These are phyloP conservation scores for Teinopalpus imperialis DNA, from an alignment of 2,888 invertebrate species.

Conservation along the genomic window DNA sequence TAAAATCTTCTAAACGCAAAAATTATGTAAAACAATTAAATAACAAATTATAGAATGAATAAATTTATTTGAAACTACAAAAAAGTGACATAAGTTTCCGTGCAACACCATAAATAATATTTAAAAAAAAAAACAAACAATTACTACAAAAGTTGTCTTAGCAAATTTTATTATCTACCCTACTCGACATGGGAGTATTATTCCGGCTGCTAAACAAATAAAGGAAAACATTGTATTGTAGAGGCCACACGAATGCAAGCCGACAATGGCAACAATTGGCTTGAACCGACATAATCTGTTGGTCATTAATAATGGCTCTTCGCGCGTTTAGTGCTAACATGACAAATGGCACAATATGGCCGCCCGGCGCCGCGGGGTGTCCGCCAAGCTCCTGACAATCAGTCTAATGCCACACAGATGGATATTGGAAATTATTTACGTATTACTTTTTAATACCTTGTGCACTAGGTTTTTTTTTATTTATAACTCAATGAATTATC, in stretches of 20 bases:
- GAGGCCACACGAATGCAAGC: conserved; percentile 27
- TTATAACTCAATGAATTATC: background rate
- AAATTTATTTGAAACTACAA: too few relatives aligned
- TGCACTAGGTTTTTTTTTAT: too few relatives aligned
- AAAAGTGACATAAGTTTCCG: too few relatives aligned
- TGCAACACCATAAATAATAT: too few relatives aligned
- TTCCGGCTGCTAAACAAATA: conserved; percentile 38
- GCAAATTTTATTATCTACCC: conserved; percentile 17
- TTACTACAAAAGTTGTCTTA: conserved; percentile 10
- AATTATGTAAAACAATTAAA: too few relatives aligned
- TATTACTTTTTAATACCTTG: too few relatives aligned
- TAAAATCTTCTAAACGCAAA: too few relatives aligned
- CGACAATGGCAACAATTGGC: conserved; percentile 59
- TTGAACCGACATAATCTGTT: conserved; percentile 63
- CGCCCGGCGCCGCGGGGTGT: conserved; percentile 53
- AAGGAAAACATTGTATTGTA: conserved; percentile 34
- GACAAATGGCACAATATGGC: conserved; percentile 71
- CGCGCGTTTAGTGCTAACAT: conserved; percentile 78
- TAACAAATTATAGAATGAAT: too few relatives aligned
- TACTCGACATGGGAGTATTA: conserved; percentile 26
- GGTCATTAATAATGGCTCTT: conserved; percentile 76
- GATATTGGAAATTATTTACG: conserved; percentile 30
- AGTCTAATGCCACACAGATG: conserved; percentile 52
- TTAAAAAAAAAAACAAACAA: too few relatives aligned
- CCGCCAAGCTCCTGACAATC: conserved; percentile 49